These are phyloP conservation scores for Pollenia griseotomentosa DNA, from an alignment of 2,888 invertebrate species.

Conservation along the genomic window DNA sequence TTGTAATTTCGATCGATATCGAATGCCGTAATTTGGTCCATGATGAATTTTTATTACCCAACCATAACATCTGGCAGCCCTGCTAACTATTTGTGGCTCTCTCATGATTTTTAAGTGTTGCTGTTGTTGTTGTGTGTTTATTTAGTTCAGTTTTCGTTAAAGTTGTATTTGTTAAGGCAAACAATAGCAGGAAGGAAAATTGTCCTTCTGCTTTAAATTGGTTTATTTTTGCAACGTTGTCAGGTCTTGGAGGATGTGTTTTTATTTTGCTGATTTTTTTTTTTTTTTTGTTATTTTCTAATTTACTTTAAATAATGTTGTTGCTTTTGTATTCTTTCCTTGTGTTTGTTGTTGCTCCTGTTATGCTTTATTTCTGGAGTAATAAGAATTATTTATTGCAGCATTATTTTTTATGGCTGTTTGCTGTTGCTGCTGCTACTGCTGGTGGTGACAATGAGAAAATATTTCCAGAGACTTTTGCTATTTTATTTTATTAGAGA, in stretches of 20 bases:
- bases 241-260: slow-evolving; percentile 23
- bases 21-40: too few species aligned
- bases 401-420: slow-evolving; percentile 68
- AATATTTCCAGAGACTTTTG: slow-evolving; percentile 45
- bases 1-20: too few species aligned
- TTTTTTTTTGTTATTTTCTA: slow-evolving; percentile 58
- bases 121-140: background rate
- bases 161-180: slow-evolving; percentile 9
- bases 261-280: slow-evolving; percentile 38
- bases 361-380: slow-evolving; percentile 25
- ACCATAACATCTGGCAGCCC: too few species aligned
- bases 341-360: background rate
- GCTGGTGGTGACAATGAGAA: slow-evolving; percentile 66
- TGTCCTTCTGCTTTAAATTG: slow-evolving; percentile 60
- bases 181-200: slow-evolving; percentile 34
- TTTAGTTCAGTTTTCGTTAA: slow-evolving; percentile 29
- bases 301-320: slow-evolving; percentile 70
- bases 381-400: slow-evolving; percentile 71
- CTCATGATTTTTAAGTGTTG: slow-evolving; percentile 46
- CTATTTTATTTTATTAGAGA: slow-evolving; percentile 21
- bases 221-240: slow-evolving; percentile 44
- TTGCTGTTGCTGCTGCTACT: slow-evolving; percentile 44
- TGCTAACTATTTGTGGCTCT: background rate
- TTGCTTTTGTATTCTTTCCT: slow-evolving; percentile 2
- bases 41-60: too few species aligned